phyloP scores from a whole-genome alignment of 2,113 vertebrate genomes.

The Vidua macroura region DNA sequence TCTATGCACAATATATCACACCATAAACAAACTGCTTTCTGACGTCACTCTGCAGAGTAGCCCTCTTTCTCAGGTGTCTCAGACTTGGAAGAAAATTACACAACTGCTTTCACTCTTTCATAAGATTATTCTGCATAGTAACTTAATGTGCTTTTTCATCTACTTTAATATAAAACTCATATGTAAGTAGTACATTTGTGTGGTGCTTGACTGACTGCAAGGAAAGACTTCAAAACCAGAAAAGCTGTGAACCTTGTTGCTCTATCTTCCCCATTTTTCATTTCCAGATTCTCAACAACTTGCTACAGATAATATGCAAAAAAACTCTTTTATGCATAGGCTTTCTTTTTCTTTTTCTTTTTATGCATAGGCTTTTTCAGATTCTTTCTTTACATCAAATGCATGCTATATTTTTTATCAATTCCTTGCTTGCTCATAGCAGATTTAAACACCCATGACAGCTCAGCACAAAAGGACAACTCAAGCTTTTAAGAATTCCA shows the following conservation, averaged over 20 bases:
- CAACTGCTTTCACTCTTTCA: neutral
- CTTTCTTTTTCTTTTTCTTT: neutral
- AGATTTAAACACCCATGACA: neutral
- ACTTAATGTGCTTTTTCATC: neutral
- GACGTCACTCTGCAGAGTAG: neutral
- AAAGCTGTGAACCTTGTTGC: neutral
- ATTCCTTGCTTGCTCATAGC: neutral
- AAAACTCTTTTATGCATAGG: neutral
- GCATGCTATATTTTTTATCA: slow-evolving; percentile 19
- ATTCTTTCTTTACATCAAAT: neutral
- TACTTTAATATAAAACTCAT: neutral
- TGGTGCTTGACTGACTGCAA: neutral
- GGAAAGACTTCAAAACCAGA: neutral
- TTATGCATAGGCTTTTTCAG: neutral
- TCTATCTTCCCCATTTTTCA: neutral
- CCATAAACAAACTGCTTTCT: neutral
- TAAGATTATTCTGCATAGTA: neutral
- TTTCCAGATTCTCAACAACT: neutral
- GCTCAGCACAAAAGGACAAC: neutral
- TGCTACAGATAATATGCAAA: neutral
- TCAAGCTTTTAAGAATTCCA: neutral
- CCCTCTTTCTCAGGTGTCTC: neutral
- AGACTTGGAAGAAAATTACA: neutral
- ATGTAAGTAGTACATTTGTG: neutral
- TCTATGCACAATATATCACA: neutral